Base-by-base conservation (phyloP, 2,888 invertebrate species). In the Pachymerium ferrugineum region DNA sequence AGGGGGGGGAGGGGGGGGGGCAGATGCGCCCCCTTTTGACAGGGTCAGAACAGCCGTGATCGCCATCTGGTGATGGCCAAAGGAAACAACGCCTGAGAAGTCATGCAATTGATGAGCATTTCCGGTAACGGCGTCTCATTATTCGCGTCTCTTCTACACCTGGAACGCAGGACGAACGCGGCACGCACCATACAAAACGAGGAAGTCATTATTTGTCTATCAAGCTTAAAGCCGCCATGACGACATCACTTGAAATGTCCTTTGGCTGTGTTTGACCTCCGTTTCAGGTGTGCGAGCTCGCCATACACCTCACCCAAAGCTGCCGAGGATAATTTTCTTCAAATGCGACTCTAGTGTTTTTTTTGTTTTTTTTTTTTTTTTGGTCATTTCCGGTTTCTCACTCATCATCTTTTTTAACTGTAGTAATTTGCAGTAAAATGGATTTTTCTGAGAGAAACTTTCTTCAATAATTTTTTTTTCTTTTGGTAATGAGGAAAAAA, bases 191-290 rank as follows among this genome's bases (percentile, higher is more conserved):
- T n/a, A n/a, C n/a, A n/a, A n/a, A 62, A 62, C 62, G n/a, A 62
- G 62, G 62, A 62, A 62, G 62, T 62, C 62, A 62, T 62, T 62
- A 62, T 62, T 62, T 62, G 62, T 62, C 62, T 62, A 62, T 62
- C 62, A 62, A 62, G 62, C 28, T 62, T 62, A 62, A 62, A 62
- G 62, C 62, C 62, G 62, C 62, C 62, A 10, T 62, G 62, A 54
- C 16, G 47, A 62, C 62, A 62, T 62, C 14, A 25, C n/a, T 28
- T 62, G 12, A n/a, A 28, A 28, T 62, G 62, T 62, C 62, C 25
- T 28, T 62, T 62, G 62, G 62, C 22, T 22, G 47, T 38, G 16
- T 38, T 1, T 62, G 62, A 62, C 62, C 62, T 62, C 62, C 25
- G 62, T 62, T 62, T 54, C n/a, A 54, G 19, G 19, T 25, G 62